phyloP scores from a whole-genome alignment of 1,140 invertebrate genomes.

The Drosophila virilis region DNA sequence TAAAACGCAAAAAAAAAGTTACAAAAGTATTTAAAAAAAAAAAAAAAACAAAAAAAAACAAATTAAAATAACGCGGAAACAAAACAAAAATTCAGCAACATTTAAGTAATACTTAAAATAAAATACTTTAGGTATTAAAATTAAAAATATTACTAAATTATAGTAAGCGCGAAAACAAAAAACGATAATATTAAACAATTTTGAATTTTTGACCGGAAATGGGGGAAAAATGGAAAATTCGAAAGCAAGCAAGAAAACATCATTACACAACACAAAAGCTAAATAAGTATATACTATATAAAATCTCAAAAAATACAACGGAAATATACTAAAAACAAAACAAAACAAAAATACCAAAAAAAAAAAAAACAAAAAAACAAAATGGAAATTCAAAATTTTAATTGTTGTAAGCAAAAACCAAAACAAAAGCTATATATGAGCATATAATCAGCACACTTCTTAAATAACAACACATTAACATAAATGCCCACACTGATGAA shows the following conservation, averaged over 20 bases:
- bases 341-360: constrained; percentile 54
- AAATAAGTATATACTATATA: constrained; percentile 33
- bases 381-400: constrained; percentile 77
- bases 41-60: constrained; percentile 14
- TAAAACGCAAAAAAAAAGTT: constrained; percentile 20
- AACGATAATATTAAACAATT: constrained; percentile 40
- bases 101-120: constrained; percentile 52
- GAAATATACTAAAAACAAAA: constrained; percentile 56
- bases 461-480: constrained; percentile 23
- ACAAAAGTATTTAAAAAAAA: constrained; percentile 43
- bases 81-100: constrained; percentile 37
- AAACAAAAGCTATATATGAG: constrained; percentile 61
- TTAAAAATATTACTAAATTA: constrained; percentile 65
- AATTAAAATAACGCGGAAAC: constrained; percentile 36
- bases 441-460: constrained; percentile 71
- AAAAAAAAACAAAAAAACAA: constrained; percentile 30
- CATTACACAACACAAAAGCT: constrained; percentile 30
- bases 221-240: constrained; percentile 28
- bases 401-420: constrained; percentile 75
- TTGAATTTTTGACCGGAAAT: constrained; percentile 46
- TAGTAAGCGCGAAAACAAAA: constrained; percentile 28
- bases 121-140: constrained; percentile 75
- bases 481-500: constrained; percentile 22
- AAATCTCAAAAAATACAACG: constrained; percentile 50
- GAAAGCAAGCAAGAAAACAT: constrained; percentile 28